Conservation (phyloP, 2,888 invertebrate species). For the Hypsopygia costalis region DNA sequence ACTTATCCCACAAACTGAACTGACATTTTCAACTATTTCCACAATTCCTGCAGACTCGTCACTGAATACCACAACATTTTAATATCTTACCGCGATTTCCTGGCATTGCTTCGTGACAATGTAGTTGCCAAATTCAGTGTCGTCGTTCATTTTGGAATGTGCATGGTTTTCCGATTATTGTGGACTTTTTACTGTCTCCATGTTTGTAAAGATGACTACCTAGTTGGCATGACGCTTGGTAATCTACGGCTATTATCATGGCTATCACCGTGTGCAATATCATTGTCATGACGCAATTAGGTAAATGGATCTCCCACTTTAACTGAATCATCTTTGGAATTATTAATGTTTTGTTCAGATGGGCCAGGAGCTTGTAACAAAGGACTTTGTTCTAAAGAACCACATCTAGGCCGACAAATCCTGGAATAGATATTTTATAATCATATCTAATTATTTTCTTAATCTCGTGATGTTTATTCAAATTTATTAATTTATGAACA, state of each 20-base stretch:
- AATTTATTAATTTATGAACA: too few relatives aligned
- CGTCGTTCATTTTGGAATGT: slow-evolving; percentile 66
- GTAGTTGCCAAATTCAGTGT: slow-evolving; percentile 75
- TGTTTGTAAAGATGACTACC: slow-evolving; percentile 28
- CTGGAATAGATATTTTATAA: too few relatives aligned
- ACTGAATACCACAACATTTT: slow-evolving; percentile 21
- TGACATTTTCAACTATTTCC: too few relatives aligned
- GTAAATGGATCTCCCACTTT: slow-evolving; percentile 56
- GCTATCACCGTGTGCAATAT: slow-evolving; percentile 72
- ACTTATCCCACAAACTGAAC: too few relatives aligned
- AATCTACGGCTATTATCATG: slow-evolving; percentile 62
- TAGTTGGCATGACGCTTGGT: slow-evolving; percentile 69
- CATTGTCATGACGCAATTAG: slow-evolving; percentile 79
- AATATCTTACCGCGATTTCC: slow-evolving; percentile 34
- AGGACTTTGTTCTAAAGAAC: too few relatives aligned
- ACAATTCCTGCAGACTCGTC: slow-evolving; percentile 26
- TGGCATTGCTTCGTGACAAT: slow-evolving; percentile 80
- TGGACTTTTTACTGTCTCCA: slow-evolving; percentile 27
- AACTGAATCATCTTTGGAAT: not conserved
- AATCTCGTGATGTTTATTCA: too few relatives aligned
- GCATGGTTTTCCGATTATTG: slow-evolving; percentile 61
- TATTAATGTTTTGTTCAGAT: not conserved
- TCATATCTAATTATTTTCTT: too few relatives aligned
- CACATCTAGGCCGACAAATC: too few relatives aligned
- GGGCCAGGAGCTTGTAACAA: too few relatives aligned